These are phyloP conservation scores for Melanchra persicariae DNA, from an alignment of 2,888 invertebrate genomes.

Conservation along the genomic window DNA sequence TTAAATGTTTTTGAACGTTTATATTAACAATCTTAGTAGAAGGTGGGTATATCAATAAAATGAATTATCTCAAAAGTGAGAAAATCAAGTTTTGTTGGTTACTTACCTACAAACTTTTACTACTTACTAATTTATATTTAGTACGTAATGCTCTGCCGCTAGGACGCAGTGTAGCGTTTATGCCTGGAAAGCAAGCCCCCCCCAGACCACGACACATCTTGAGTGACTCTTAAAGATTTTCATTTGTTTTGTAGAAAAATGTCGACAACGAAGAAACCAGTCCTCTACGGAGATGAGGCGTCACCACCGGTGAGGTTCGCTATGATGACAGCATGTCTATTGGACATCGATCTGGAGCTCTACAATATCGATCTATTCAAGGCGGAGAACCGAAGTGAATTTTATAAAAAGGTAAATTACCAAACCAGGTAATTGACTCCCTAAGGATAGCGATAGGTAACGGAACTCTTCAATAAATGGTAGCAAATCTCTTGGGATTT, in stretches of 20 bases:
- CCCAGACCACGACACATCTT: neutral
- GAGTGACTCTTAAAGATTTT: neutral
- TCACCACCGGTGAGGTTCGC: slow-evolving; percentile 90
- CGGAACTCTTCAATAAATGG: too few species aligned
- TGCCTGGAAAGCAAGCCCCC: neutral
- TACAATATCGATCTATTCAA: slow-evolving; percentile 86
- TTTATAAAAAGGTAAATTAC: slow-evolving; percentile 77
- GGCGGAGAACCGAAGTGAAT: slow-evolving; percentile 76
- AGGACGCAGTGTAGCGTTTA: neutral
- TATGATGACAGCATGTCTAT: slow-evolving; percentile 86
- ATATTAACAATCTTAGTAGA: too few species aligned
- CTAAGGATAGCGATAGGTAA: too few species aligned
- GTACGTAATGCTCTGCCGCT: neutral
- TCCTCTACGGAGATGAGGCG: slow-evolving; percentile 86
- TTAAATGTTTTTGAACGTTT: too few species aligned
- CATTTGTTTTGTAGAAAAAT: slow-evolving; percentile 50
- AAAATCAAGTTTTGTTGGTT: too few species aligned
- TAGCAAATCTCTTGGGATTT: too few species aligned
- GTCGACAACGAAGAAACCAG: slow-evolving; percentile 63
- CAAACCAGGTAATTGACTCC: too few species aligned
- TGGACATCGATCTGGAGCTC: slow-evolving; percentile 85
- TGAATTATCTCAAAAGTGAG: too few species aligned
- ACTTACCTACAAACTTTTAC: too few species aligned
- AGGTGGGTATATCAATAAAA: too few species aligned
- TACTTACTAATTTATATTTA: too few species aligned